Percentiles rank a stretch among this genome's conserved stretches.
These are phyloP conservation scores for Kryphioiulus occultus DNA, from an alignment of 2,888 invertebrate genomes.

Conservation along the genomic window DNA sequence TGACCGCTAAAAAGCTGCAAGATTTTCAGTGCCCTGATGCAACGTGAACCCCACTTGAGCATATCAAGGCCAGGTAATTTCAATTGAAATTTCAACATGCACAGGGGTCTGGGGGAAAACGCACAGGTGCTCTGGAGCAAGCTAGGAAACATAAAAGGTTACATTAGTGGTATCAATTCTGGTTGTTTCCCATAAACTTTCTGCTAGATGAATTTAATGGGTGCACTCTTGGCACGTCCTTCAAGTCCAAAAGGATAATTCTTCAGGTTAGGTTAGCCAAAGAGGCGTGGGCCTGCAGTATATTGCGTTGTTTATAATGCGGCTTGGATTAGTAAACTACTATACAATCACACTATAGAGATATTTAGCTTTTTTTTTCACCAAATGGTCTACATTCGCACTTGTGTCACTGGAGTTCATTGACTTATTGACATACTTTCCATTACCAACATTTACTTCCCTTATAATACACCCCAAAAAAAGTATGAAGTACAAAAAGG, in stretches of 20 bases:
- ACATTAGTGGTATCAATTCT: conserved; percentile 33
- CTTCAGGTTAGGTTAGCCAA: conserved; percentile 11
- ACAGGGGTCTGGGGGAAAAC: neutral
- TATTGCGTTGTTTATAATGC: neutral
- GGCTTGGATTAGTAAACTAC: conserved; percentile 27
- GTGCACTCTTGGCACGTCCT: conserved; percentile 20
- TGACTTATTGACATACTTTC: conserved; percentile 54
- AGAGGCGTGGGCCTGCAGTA: neutral
- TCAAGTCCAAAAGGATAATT: conserved; percentile 33
- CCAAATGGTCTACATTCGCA: conserved; percentile 50
- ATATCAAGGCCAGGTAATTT: conserved; percentile 16
- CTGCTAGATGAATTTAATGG: conserved; percentile 5
- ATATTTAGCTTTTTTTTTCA: neutral
- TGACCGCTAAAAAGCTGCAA: conserved; percentile 27
- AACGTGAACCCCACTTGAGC: neutral
- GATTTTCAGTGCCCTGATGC: conserved; percentile 18
- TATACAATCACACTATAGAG: conserved; percentile 39
- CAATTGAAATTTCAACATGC: conserved; percentile 25
- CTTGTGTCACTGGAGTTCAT: conserved; percentile 52
- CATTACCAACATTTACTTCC: conserved; percentile 48
- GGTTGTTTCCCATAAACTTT: conserved; percentile 28
- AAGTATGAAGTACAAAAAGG: conserved; percentile 42
- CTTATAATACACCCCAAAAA: conserved; percentile 41
- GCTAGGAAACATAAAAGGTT: conserved; percentile 25
- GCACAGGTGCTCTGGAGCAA: conserved; percentile 1